Conservation (phyloP, 2,888 invertebrate genomes). For the Priocnemis perturbator region DNA sequence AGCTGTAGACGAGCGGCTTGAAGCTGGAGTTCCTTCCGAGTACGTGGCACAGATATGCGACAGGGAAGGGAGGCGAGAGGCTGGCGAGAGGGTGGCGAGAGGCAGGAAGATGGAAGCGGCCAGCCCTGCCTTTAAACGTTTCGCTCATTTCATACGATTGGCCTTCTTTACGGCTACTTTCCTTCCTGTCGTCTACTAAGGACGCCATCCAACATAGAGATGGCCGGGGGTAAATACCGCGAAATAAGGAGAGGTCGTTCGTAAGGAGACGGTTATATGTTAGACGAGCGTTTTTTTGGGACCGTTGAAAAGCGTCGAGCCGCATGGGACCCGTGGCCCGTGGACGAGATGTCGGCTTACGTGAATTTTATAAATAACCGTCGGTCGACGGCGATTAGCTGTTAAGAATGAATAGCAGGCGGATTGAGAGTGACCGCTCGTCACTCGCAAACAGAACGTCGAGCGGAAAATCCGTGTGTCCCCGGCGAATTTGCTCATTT, state of each 20-base stretch:
- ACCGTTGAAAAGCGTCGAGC: too few relatives aligned
- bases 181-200: conserved; percentile 11
- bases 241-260: conserved; percentile 26
- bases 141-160: conserved; percentile 33
- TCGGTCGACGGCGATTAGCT: too few relatives aligned
- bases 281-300: too few relatives aligned
- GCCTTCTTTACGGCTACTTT: conserved; percentile 19
- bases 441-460: too few relatives aligned
- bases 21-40: conserved; percentile 4
- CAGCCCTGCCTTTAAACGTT: conserved; percentile 6
- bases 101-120: neutral
- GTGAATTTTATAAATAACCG: too few relatives aligned
- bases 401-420: too few relatives aligned
- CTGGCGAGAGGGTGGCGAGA: neutral
- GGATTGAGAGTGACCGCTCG: too few relatives aligned
- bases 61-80: too few relatives aligned
- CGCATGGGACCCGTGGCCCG: too few relatives aligned
- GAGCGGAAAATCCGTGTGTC: too few relatives aligned
- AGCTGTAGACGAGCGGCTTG: conserved; percentile 3
- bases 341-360: too few relatives aligned
- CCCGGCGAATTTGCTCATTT: too few relatives aligned
- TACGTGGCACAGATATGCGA: conserved; percentile 6
- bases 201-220: conserved; percentile 16
- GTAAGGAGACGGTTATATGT: conserved; percentile 28
- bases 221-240: conserved; percentile 24